Evolutionary conservation across 2,888 invertebrate species (phyloP).

Genomic region (Mycalesis mineus): DNA sequence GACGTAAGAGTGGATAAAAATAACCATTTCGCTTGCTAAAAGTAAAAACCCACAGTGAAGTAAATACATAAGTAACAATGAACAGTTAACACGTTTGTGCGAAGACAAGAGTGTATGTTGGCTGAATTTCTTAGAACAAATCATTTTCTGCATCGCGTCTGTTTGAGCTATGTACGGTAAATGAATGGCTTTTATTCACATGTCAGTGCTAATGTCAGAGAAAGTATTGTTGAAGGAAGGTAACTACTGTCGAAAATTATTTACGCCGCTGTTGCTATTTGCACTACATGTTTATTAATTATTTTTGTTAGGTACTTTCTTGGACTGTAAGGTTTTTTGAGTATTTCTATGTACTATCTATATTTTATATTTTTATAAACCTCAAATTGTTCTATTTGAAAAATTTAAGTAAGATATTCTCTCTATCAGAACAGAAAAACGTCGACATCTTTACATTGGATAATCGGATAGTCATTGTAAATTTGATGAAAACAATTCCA

Average conservation of each 20-base stretch:
- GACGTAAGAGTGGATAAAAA: neutral
- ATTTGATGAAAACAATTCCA: no score
- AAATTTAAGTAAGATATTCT: no score
- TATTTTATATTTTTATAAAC: no score
- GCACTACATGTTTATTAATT: no score
- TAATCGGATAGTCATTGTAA: no score
- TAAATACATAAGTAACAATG: neutral
- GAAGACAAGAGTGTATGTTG: neutral
- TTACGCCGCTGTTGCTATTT: neutral
- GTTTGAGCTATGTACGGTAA: slow-evolving; percentile 5
- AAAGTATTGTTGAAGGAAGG: slow-evolving; percentile 10
- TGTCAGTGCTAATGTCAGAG: slow-evolving; percentile 16
- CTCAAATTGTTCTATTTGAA: no score
- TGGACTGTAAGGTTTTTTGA: no score
- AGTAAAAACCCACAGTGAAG: neutral
- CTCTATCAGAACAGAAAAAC: no score
- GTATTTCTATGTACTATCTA: no score
- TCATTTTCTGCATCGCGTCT: neutral
- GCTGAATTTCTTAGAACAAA: slow-evolving; percentile 1
- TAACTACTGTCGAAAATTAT: neutral
- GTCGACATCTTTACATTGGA: no score
- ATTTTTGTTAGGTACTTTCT: no score
- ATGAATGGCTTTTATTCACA: slow-evolving; percentile 17
- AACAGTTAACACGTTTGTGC: neutral
- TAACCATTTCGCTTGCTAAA: neutral